phyloP scores from a whole-genome alignment of 1,140 invertebrate species.

The Zaprionus ornatus region DNA sequence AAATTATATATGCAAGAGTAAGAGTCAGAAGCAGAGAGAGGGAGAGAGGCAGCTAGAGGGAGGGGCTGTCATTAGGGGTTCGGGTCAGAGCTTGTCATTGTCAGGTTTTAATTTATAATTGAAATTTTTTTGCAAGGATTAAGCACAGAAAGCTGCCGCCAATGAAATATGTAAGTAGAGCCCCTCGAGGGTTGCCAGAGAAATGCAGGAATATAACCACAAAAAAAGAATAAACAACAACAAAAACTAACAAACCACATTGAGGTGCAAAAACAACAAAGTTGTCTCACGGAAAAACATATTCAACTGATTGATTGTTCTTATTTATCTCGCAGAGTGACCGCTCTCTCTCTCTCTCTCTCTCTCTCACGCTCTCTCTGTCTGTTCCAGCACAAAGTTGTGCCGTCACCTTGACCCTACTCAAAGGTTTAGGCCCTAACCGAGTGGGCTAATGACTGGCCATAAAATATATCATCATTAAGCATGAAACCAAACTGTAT shows the following conservation, averaged over 20 bases:
- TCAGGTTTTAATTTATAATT: conserved; percentile 63
- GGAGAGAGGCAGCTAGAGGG: not conserved
- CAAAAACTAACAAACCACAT: not conserved
- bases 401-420: conserved; percentile 57
- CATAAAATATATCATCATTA: conserved; percentile 73
- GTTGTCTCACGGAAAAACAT: not conserved
- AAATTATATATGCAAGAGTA: conserved; percentile 52
- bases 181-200: conserved; percentile 1
- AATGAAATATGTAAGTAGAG: not conserved
- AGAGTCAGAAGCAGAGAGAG: not conserved
- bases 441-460: conserved; percentile 56
- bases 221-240: not conserved
- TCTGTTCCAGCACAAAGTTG: conserved; percentile 34
- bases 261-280: conserved; percentile 23
- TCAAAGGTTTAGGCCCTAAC: conserved; percentile 47
- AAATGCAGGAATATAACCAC: conserved; percentile 4
- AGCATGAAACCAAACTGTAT: conserved; percentile 49
- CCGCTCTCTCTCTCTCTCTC: not conserved
- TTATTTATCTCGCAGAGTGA: conserved; percentile 1
- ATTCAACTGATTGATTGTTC: conserved; percentile 38
- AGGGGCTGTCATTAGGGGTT: conserved; percentile 37
- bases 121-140: conserved; percentile 42
- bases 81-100: conserved; percentile 59
- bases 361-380: not conserved
- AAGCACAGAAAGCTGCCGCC: conserved; percentile 4